A percentile compares a stretch with the other conserved stretches of the same genome.
These are phyloP conservation scores for Erebia palarica DNA, from an alignment of 2,888 invertebrate genomes.

Conservation along the genomic window DNA sequence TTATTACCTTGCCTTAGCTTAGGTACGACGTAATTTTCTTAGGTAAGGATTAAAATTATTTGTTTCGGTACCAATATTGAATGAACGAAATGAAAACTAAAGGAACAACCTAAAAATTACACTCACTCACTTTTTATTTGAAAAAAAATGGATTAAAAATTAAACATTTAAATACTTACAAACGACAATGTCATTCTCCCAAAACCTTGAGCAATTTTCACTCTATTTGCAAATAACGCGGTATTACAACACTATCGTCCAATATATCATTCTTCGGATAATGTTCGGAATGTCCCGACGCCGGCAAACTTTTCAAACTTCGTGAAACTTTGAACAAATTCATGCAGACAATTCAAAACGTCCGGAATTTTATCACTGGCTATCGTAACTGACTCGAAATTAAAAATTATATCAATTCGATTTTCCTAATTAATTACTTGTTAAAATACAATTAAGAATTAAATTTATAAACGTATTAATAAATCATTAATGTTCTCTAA, in stretches of 20 bases:
- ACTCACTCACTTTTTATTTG: not conserved
- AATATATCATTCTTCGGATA: slow-evolving; percentile 46
- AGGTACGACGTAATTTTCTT: not conserved
- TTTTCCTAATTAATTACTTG: slow-evolving; percentile 33
- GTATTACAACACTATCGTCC: slow-evolving; percentile 51
- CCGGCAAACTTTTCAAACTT: slow-evolving; percentile 44
- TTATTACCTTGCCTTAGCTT: not conserved
- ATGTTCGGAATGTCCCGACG: slow-evolving; percentile 42
- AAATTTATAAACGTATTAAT: slow-evolving; percentile 36
- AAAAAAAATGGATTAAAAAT: not conserved
- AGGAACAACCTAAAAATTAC: not conserved
- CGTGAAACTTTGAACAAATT: slow-evolving; percentile 43
- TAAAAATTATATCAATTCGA: slow-evolving; percentile 19
- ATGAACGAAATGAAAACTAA: not conserved
- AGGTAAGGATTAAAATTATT: not conserved
- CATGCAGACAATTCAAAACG: slow-evolving; percentile 33
- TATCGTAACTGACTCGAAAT: slow-evolving; percentile 22
- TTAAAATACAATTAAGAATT: slow-evolving; percentile 29
- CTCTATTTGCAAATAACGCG: slow-evolving; percentile 49
- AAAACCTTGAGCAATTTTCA: slow-evolving; percentile 59
- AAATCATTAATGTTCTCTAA: slow-evolving; percentile 28
- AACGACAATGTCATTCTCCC: slow-evolving; percentile 81
- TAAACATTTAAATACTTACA: slow-evolving; percentile 59
- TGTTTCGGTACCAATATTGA: not conserved
- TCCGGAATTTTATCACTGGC: slow-evolving; percentile 29